Percentiles rank a stretch among this genome's conserved stretches.
Conservation (phyloP, 2,888 invertebrate genomes). For the Andrena fulva region DNA sequence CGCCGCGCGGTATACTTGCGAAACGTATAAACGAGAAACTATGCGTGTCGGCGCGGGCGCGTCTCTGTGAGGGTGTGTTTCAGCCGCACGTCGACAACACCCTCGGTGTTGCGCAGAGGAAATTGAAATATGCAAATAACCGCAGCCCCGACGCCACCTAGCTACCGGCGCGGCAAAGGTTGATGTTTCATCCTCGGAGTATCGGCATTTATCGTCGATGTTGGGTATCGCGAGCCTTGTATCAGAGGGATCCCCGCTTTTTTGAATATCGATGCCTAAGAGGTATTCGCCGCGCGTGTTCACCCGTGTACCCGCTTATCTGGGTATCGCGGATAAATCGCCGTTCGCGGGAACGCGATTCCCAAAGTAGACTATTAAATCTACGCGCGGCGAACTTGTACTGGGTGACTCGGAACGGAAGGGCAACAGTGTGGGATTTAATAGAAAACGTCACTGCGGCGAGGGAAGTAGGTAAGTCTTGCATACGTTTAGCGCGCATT, state of each 20-base stretch:
- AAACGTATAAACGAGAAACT: constrained; percentile 42
- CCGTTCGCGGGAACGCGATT: constrained; percentile 44
- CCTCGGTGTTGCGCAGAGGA: constrained; percentile 76
- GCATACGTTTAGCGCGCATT: too few relatives aligned
- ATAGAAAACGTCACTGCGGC: too few relatives aligned
- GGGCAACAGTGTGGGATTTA: too few relatives aligned
- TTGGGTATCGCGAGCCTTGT: constrained; percentile 57
- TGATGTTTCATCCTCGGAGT: constrained; percentile 67
- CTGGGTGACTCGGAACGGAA: background rate
- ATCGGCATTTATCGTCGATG: constrained; percentile 70
- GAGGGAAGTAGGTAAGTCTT: too few relatives aligned
- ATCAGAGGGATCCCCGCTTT: constrained; percentile 48
- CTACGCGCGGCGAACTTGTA: constrained; percentile 25
- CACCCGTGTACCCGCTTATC: constrained; percentile 42
- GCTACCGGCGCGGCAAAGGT: constrained; percentile 59
- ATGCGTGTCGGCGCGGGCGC: constrained; percentile 24
- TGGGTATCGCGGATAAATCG: constrained; percentile 44
- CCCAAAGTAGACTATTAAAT: constrained; percentile 38
- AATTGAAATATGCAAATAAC: constrained; percentile 82
- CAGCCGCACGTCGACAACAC: constrained; percentile 66
- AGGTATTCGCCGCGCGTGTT: constrained; percentile 53
- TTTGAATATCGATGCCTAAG: constrained; percentile 69
- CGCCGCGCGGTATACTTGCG: constrained; percentile 5
- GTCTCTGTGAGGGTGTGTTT: constrained; percentile 52
- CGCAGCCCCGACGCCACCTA: constrained; percentile 73